Conservation (phyloP, 1,140 invertebrate species). For the Drosophila nigromelanica region DNA sequence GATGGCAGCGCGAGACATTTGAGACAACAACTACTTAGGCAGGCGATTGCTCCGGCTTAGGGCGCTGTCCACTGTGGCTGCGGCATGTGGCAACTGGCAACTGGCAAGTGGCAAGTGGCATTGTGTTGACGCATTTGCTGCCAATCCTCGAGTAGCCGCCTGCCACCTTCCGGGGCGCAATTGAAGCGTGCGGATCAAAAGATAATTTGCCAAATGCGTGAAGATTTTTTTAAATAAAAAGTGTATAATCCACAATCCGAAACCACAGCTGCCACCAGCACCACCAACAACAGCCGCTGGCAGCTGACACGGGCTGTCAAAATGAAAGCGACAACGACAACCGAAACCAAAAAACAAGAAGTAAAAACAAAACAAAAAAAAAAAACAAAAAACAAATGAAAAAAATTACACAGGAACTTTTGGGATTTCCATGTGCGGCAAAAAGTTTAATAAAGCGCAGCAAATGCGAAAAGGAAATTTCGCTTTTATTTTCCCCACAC, state of each 20-base stretch:
- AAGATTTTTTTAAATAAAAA: constrained; percentile 72
- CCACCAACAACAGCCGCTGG: constrained; percentile 25
- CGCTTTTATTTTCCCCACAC: constrained; percentile 63
- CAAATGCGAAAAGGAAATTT: constrained; percentile 81
- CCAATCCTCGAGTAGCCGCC: constrained; percentile 18
- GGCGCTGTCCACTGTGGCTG: constrained; percentile 40
- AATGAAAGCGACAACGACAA: constrained; percentile 64
- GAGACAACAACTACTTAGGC: constrained; percentile 79
- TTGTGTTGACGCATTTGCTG: constrained; percentile 70
- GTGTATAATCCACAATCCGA: constrained; percentile 7
- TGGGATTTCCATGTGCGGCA: constrained; percentile 66
- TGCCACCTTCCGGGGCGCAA: constrained; percentile 42
- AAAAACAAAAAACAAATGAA: constrained; percentile 27
- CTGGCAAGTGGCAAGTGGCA: constrained; percentile 45
- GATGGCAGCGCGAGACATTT: constrained; percentile 60
- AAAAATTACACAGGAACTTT: constrained; percentile 81
- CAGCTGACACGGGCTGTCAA: constrained; percentile 71
- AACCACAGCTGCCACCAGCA: constrained; percentile 14
- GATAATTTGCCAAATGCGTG: constrained; percentile 83
- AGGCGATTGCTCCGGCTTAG: constrained; percentile 75
- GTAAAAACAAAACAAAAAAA: constrained; percentile 59
- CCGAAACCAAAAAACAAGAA: constrained; percentile 38
- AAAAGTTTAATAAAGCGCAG: constrained; percentile 78
- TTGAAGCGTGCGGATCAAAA: constrained; percentile 82
- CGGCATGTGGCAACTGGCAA: background rate